Conservation (phyloP, 2,797 vertebrate species). For the Okamejei kenojei region DNA sequence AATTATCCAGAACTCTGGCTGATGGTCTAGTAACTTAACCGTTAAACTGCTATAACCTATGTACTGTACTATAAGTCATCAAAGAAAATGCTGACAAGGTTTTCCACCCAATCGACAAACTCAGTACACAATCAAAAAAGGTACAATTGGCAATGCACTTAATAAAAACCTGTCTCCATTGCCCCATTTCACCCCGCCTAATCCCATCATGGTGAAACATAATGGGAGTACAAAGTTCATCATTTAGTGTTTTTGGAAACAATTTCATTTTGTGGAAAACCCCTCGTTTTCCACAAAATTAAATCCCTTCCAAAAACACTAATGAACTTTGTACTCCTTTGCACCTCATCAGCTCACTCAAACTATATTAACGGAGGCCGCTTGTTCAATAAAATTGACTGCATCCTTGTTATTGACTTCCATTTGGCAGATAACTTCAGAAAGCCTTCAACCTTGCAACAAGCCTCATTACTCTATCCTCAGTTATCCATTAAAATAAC, state of each 20-base stretch:
- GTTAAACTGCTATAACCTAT: too few relatives aligned
- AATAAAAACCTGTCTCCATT: neutral
- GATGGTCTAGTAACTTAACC: too few relatives aligned
- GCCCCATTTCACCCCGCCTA: too few relatives aligned
- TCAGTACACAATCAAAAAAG: neutral
- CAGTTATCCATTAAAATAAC: neutral
- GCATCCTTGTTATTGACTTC: neutral
- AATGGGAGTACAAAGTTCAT: neutral
- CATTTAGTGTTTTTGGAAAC: too few relatives aligned
- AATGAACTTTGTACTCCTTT: neutral
- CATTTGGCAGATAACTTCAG: neutral
- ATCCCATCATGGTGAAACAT: neutral
- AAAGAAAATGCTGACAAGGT: neutral
- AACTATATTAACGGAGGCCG: neutral
- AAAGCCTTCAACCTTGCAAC: neutral
- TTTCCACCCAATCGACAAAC: neutral
- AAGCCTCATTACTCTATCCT: neutral
- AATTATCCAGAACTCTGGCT: too few relatives aligned
- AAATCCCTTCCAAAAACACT: neutral
- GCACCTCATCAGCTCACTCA: neutral
- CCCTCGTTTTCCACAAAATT: neutral
- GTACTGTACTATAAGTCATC: too few relatives aligned
- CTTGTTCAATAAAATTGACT: neutral
- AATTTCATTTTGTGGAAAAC: neutral
- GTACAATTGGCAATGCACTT: neutral